Percentiles rank a stretch among this genome's conserved stretches.
These are phyloP conservation scores for Tinea trinotella DNA, from an alignment of 2,888 invertebrate species.

Conservation along the genomic window DNA sequence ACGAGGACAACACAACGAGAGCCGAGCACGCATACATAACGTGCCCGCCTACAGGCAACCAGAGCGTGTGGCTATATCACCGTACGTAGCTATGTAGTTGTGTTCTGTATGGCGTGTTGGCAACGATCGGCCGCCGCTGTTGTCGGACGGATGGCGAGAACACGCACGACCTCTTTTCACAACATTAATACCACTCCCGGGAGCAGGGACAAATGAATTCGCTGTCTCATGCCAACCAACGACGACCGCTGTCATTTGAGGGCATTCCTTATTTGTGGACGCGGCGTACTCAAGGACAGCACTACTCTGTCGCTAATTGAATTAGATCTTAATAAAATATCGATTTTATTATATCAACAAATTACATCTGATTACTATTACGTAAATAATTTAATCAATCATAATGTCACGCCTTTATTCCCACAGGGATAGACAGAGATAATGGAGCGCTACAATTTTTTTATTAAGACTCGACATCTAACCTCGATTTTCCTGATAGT, in stretches of 20 bases:
- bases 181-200: constrained; percentile 3
- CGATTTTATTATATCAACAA: not conserved
- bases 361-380: too few relatives aligned
- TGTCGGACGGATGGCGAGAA: constrained; percentile 35
- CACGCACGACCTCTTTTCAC: constrained; percentile 62
- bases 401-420: too few relatives aligned
- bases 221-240: not conserved
- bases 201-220: not conserved
- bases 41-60: constrained; percentile 33
- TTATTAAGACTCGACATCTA: too few relatives aligned
- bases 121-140: constrained; percentile 8
- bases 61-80: not conserved
- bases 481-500: too few relatives aligned
- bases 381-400: too few relatives aligned
- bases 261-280: not conserved
- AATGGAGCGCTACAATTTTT: too few relatives aligned
- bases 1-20: constrained; percentile 29
- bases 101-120: constrained; percentile 14
- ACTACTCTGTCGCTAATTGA: not conserved
- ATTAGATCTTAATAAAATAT: too few relatives aligned
- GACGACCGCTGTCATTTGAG: not conserved
- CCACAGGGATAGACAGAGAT: too few relatives aligned
- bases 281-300: not conserved
- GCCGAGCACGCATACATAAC: constrained; percentile 58
- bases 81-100: constrained; percentile 7